Evolutionary conservation across 1,140 invertebrate genomes (phyloP), one percentile per base, ranked within the genome.

Genomic region (Megathymus violae): DNA sequence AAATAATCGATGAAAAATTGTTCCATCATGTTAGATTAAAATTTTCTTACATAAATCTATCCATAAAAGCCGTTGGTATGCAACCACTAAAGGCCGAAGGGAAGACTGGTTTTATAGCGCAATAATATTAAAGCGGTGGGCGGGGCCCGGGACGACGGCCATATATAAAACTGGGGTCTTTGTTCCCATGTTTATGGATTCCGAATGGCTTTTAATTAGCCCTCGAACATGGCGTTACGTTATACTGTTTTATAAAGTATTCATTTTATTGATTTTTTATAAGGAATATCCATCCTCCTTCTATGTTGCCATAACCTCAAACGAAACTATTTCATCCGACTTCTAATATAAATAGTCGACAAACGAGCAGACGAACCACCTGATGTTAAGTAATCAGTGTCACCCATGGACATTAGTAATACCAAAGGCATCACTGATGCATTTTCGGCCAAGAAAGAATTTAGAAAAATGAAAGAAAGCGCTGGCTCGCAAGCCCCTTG

Each of bases 51-150:
- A 59, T 59, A 59, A 59, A 59, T 46, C 41, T 46, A 36, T 59
- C 54, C 54, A 59, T 59, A 59, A 59, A 58, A 46, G 40, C 19
- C 43, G 25, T 46, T 59, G 54, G 54, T 58, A 58, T 58, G 54
- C 54, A 44, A 58, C 54, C 54, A 58, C 41, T 58, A 58, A 56
- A 58, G 40, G 41, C 54, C 54, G 44, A 44, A 46, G 54, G 40
- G 54, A 46, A 54, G 51, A 43, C 54, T 34, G 25, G 54, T 58
- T 58, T 58, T 58, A 58, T 58, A 46, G 54, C 40, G 54, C 54
- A 58, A 58, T 58, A 58, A 58, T 58, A 58, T 56, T 56, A 44
- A 56, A 56, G 40, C 52, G 25, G 52, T 44, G 14, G 22, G 52
- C 52, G 52, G 51, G 10, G 40, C 22, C 17, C 10, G 9, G 40